A percentile compares a stretch with the other conserved stretches of the same genome.
phyloP scores from a whole-genome alignment of 30 jellyfish, hydroid and myxozoan species.

The Pelagia noctiluca region DNA sequence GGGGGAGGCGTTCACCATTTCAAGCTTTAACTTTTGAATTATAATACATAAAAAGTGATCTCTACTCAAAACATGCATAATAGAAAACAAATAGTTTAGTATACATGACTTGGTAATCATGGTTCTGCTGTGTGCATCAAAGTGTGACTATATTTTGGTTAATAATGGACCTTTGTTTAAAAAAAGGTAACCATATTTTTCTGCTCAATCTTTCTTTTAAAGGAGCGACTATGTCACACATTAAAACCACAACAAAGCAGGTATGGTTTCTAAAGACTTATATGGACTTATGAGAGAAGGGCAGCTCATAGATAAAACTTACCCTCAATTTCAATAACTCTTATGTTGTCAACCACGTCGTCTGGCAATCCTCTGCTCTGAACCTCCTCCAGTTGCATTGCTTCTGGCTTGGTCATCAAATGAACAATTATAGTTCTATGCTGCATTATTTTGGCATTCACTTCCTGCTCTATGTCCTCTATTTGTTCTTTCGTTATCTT shows the following conservation, averaged over 20 bases:
- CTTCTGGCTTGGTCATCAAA: conserved; percentile 81
- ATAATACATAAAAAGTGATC: too few relatives aligned
- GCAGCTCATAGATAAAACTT: background rate
- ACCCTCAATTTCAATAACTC: conserved; percentile 94
- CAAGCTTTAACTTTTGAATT: too few relatives aligned
- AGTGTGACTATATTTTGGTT: too few relatives aligned
- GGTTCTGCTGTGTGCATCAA: too few relatives aligned
- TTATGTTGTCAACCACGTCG: conserved; percentile 77
- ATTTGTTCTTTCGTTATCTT: conserved; percentile 76
- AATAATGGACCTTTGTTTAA: too few relatives aligned
- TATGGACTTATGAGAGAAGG: background rate
- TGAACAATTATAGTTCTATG: conserved; percentile 74
- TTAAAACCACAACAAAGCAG: background rate
- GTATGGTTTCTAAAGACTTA: background rate
- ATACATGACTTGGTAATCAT: too few relatives aligned
- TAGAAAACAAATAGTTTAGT: too few relatives aligned
- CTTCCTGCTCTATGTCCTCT: conserved; percentile 67
- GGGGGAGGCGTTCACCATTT: too few relatives aligned
- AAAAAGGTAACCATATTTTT: too few relatives aligned
- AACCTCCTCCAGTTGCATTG: conserved; percentile 87
- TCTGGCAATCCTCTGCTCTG: conserved; percentile 91
- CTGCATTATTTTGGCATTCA: conserved; percentile 69
- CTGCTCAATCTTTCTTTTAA: too few relatives aligned
- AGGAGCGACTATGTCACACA: background rate
- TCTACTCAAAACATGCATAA: too few relatives aligned